These are phyloP conservation scores for Anolis apletophallus DNA, from an alignment of 2,797 vertebrate genomes.

Conservation along the genomic window DNA sequence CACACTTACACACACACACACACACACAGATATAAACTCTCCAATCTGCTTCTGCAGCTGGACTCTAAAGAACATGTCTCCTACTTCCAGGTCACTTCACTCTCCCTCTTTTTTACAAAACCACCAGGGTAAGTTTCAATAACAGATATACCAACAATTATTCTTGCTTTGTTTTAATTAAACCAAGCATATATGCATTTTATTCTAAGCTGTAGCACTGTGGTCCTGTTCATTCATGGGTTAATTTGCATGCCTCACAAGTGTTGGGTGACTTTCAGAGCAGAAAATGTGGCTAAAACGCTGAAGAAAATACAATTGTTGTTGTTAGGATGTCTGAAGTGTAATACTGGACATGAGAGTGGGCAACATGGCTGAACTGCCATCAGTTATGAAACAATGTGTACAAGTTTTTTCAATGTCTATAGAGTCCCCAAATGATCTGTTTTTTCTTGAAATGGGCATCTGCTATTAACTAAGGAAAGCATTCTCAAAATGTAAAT, in stretches of 20 bases:
- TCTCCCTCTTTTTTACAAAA: neutral
- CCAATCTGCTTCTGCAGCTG: neutral
- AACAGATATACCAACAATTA: neutral
- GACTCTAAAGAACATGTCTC: neutral
- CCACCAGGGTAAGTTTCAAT: neutral
- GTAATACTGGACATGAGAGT: neutral
- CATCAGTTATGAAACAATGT: neutral
- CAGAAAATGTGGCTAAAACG: neutral
- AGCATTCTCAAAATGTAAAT: neutral
- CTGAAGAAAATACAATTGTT: neutral
- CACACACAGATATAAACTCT: too few relatives aligned
- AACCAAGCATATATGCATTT: neutral
- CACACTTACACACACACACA: too few relatives aligned
- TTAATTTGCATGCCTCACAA: neutral
- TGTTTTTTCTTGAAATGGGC: neutral
- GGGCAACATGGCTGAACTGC: neutral
- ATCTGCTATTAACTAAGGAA: neutral
- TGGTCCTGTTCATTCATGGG: neutral
- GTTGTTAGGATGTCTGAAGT: neutral
- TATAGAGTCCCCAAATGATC: neutral
- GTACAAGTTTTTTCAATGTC: too few relatives aligned
- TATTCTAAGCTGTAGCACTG: neutral
- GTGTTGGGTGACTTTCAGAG: neutral
- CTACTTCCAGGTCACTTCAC: neutral
- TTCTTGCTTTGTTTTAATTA: neutral